phyloP scores from a whole-genome alignment of 1,140 invertebrate species.

The Bombus difficillimus region DNA sequence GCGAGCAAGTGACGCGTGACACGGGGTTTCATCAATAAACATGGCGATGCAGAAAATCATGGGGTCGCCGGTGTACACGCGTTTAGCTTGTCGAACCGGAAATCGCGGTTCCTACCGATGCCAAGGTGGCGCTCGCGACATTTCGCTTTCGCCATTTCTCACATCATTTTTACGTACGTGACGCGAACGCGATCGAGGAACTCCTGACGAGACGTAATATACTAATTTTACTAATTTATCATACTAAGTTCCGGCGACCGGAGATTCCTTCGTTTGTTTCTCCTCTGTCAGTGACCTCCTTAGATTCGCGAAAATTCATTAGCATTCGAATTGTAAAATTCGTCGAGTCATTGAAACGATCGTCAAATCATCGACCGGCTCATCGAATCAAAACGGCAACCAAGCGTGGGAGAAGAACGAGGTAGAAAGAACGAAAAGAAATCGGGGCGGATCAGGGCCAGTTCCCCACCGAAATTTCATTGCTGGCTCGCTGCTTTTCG shows the following conservation, averaged over 20 bases:
- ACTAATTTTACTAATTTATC: no score
- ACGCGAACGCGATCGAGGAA: no score
- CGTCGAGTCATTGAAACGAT: background rate
- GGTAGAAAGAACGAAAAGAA: constrained; percentile 1
- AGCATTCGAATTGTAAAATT: background rate
- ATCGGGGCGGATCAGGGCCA: constrained; percentile 19
- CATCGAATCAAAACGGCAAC: background rate
- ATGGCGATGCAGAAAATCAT: constrained; percentile 48
- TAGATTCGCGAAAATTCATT: background rate
- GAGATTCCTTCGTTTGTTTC: background rate
- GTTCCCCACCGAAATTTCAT: constrained; percentile 27
- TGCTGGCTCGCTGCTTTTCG: constrained; percentile 28
- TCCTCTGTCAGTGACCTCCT: background rate
- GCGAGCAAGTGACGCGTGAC: constrained; percentile 53
- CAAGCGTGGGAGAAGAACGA: background rate
- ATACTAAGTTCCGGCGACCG: no score
- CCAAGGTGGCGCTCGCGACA: constrained; percentile 25
- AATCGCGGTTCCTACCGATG: constrained; percentile 1
- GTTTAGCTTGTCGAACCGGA: constrained; percentile 57
- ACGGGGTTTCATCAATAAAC: constrained; percentile 40
- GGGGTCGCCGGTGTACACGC: constrained; percentile 5
- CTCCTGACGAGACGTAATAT: no score
- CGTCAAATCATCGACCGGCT: background rate
- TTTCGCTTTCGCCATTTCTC: constrained; percentile 65
- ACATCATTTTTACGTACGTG: no score